Evolutionary conservation across 2,113 vertebrate species (phyloP).

Genomic region (Cheirogaleus medius): DNA sequence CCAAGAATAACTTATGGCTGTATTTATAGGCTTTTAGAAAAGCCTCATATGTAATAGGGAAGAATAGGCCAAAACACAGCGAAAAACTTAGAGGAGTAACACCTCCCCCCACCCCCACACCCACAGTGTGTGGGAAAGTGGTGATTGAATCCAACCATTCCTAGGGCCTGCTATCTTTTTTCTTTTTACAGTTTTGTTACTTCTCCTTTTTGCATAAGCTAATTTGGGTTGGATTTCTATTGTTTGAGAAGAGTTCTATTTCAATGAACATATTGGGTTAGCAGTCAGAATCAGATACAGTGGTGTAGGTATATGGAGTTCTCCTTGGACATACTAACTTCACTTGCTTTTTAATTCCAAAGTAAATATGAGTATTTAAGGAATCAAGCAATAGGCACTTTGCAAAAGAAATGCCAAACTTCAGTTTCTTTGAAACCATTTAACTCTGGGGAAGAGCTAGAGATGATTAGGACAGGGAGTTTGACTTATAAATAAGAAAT

Average conservation of each 20-base stretch:
- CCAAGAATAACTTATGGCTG: neutral
- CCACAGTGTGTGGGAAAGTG: fast-evolving
- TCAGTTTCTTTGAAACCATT: slow-evolving; percentile 63
- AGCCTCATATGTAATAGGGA: neutral
- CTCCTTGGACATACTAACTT: neutral
- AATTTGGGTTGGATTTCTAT: neutral
- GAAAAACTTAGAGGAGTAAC: neutral
- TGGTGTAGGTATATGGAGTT: neutral
- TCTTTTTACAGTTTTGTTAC: neutral
- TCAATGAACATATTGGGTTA: neutral
- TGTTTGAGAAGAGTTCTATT: slow-evolving; percentile 2
- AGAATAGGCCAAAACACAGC: neutral
- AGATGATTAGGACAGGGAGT: slow-evolving; percentile 21
- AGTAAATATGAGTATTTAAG: slow-evolving; percentile 40
- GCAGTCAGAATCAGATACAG: neutral
- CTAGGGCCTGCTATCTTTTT: neutral
- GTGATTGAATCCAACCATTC: neutral
- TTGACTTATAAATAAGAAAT: slow-evolving; percentile 68
- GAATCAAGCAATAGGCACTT: neutral
- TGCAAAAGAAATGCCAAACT: slow-evolving; percentile 23
- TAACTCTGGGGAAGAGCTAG: slow-evolving; percentile 31
- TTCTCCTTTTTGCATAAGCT: neutral
- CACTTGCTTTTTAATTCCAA: slow-evolving; percentile 37
- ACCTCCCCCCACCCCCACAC: too few species aligned
- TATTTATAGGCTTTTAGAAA: neutral